A percentile compares a stretch with the other conserved stretches of the same genome.
Conservation (phyloP, 2,888 invertebrate genomes). For the Clusia tigrina region DNA sequence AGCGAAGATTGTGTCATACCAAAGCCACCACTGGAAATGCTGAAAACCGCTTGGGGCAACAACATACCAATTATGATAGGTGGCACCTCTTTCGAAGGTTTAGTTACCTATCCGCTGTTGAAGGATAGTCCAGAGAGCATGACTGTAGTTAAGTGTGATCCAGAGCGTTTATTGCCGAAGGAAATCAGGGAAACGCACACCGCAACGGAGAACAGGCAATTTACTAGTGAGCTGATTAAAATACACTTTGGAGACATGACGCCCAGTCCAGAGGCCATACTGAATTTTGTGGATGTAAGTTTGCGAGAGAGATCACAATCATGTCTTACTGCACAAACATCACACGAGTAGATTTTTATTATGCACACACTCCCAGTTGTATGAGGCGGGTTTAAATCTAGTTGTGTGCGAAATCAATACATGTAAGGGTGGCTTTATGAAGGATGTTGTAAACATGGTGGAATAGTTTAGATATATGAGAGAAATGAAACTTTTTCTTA, state of each 20-base stretch:
- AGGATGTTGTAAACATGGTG: no score
- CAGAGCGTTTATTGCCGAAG: slow-evolving; percentile 45
- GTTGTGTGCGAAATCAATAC: no score
- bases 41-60: slow-evolving; percentile 54
- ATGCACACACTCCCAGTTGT: no score
- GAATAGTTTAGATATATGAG: no score
- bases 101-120: slow-evolving; percentile 48
- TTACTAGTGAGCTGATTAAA: slow-evolving; percentile 54
- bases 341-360: no score
- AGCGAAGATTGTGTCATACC: slow-evolving; percentile 42
- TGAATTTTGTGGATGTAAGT: slow-evolving; percentile 58
- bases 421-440: no score
- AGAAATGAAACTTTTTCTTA: no score
- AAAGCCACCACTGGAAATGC: slow-evolving; percentile 43
- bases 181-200: slow-evolving; percentile 43
- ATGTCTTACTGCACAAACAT: no score
- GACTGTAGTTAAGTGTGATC: no score
- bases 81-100: slow-evolving; percentile 57
- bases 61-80: slow-evolving; percentile 58
- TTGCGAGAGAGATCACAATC: not conserved
- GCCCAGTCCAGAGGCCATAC: slow-evolving; percentile 50
- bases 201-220: slow-evolving; percentile 30
- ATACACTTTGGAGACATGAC: slow-evolving; percentile 63
- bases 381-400: no score
- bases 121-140: slow-evolving; percentile 20